A percentile compares a stretch with the other conserved stretches of the same genome.
These are phyloP conservation scores for Conus betulinus DNA, from an alignment of 1,140 invertebrate genomes.

Conservation along the genomic window DNA sequence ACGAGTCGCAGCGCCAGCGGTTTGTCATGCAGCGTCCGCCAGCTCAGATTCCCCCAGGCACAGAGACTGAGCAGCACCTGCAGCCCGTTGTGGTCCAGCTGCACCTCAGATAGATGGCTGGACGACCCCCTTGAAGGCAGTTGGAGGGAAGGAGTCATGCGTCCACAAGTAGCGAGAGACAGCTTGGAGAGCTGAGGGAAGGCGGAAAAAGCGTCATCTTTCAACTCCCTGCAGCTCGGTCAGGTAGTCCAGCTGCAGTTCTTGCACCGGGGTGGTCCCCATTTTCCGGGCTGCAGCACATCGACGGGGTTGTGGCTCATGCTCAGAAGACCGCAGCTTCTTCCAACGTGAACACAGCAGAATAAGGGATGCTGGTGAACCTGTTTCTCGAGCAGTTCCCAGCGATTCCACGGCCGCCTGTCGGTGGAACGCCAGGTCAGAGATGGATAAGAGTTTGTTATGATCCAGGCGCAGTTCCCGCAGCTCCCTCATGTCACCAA, in stretches of 20 bases:
- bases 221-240: not conserved
- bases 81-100: conserved; percentile 33
- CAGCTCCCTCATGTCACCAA: conserved; percentile 22
- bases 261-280: not conserved
- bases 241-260: conserved; percentile 27
- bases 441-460: conserved; percentile 26
- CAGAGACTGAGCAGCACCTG: not conserved
- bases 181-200: conserved; percentile 20
- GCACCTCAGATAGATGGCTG: conserved; percentile 2
- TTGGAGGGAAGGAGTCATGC: not conserved
- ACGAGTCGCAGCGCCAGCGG: conserved; percentile 44
- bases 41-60: conserved; percentile 30
- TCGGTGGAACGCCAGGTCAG: conserved; percentile 1
- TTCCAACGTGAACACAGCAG: not conserved
- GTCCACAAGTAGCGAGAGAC: not conserved
- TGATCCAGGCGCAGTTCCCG: conserved; percentile 18
- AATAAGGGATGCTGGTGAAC: not conserved
- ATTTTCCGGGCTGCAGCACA: not conserved
- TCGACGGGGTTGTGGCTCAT: conserved; percentile 29
- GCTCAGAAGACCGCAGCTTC: conserved; percentile 11
- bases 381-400: not conserved
- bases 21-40: conserved; percentile 28
- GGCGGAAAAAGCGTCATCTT: not conserved
- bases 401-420: not conserved
- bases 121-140: conserved; percentile 30